These are phyloP conservation scores for Eupithecia subfuscata DNA, from an alignment of 2,888 invertebrate genomes.

Conservation along the genomic window DNA sequence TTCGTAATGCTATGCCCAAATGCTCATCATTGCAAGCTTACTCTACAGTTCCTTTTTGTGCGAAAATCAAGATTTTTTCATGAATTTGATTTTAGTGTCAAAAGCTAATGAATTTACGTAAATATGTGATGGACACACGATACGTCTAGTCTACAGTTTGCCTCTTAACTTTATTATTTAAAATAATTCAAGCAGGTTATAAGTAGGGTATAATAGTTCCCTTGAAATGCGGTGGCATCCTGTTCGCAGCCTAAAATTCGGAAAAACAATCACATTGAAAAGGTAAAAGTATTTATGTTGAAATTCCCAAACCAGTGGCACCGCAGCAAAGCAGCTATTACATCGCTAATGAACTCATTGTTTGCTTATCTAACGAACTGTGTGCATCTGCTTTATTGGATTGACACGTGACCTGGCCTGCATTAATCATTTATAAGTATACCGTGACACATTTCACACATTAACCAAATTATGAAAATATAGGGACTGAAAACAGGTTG, in stretches of 20 bases:
- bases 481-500: neutral
- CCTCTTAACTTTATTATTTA: neutral
- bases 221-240: neutral
- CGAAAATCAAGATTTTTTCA: neutral
- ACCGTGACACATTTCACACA: constrained; percentile 27
- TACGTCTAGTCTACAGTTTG: too few relatives aligned
- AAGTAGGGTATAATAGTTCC: neutral
- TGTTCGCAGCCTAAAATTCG: constrained; percentile 9
- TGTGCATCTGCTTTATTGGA: constrained; percentile 55
- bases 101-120: too few relatives aligned
- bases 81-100: neutral
- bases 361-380: constrained; percentile 80
- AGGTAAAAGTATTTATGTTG: constrained; percentile 24
- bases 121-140: too few relatives aligned
- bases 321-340: constrained; percentile 75
- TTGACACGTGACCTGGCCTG: constrained; percentile 39
- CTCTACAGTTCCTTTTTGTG: too few relatives aligned
- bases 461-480: constrained; percentile 22
- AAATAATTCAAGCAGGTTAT: too few relatives aligned
- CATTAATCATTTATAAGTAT: constrained; percentile 34
- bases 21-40: too few relatives aligned
- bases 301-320: constrained; percentile 52
- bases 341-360: constrained; percentile 81
- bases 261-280: constrained; percentile 31
- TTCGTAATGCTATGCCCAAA: too few relatives aligned